A percentile compares a stretch with the other conserved stretches of the same genome.
Evolutionary conservation across 2,888 invertebrate species (phyloP).

Genomic region (Isotomurus palustris): DNA sequence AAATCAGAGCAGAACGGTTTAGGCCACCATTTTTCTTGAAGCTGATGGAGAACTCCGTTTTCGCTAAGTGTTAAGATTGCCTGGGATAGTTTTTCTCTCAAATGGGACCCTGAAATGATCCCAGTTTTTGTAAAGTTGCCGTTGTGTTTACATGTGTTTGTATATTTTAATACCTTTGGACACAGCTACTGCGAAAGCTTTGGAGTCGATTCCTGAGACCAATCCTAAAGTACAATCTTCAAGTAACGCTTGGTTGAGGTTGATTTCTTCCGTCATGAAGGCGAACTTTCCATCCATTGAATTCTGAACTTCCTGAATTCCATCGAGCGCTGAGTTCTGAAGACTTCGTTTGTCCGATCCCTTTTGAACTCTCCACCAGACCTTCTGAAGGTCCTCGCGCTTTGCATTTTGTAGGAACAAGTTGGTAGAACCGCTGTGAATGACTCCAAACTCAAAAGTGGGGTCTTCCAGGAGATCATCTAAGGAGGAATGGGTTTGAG

Average conservation of each 20-base stretch:
- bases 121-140: not conserved
- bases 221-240: slow-evolving; percentile 38
- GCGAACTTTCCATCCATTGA: slow-evolving; percentile 36
- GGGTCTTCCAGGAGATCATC: slow-evolving; percentile 35
- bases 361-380: slow-evolving; percentile 44
- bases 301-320: slow-evolving; percentile 35
- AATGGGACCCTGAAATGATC: slow-evolving; percentile 29
- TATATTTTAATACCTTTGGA: slow-evolving; percentile 33
- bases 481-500: slow-evolving; percentile 15
- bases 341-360: slow-evolving; percentile 25
- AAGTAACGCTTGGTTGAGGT: slow-evolving; percentile 36
- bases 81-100: slow-evolving; percentile 41
- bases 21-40: slow-evolving; percentile 43
- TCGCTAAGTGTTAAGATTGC: slow-evolving; percentile 39
- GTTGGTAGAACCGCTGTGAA: slow-evolving; percentile 39
- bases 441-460: slow-evolving; percentile 38
- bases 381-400: slow-evolving; percentile 40
- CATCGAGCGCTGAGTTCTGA: slow-evolving; percentile 18
- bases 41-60: slow-evolving; percentile 39
- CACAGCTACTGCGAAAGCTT: slow-evolving; percentile 38
- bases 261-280: slow-evolving; percentile 40
- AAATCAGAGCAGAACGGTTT: slow-evolving; percentile 24
- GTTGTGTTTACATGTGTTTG: not conserved
- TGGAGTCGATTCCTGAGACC: slow-evolving; percentile 31
- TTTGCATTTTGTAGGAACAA: slow-evolving; percentile 39